phyloP scores from a whole-genome alignment of 1,140 invertebrate genomes.

The Macrocentrus cingulum region DNA sequence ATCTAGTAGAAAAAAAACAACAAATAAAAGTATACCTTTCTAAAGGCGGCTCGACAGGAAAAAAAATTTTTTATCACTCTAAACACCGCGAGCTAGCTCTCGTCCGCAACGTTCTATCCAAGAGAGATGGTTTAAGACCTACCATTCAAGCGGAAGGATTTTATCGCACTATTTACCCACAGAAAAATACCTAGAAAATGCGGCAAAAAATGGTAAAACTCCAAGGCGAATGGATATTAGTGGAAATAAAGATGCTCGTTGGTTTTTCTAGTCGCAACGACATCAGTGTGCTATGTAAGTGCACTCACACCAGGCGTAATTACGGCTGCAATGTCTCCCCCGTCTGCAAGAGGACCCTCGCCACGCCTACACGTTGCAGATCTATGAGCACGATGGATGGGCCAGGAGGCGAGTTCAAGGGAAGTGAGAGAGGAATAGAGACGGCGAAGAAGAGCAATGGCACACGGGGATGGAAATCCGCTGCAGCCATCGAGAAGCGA shows the following conservation, averaged over 20 bases:
- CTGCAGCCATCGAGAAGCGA: slow-evolving; percentile 28
- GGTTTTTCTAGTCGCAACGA: no score
- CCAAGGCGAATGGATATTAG: no score
- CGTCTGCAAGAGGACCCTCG: slow-evolving; percentile 23
- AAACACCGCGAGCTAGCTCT: no score
- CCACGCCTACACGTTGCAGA: slow-evolving; percentile 42
- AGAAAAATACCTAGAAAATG: background rate
- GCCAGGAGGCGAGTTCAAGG: slow-evolving; percentile 9
- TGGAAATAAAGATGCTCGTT: no score
- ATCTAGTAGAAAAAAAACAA: background rate
- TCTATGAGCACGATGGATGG: slow-evolving; percentile 48
- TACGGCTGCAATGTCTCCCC: slow-evolving; percentile 34
- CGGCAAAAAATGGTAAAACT: no score
- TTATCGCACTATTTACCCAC: background rate
- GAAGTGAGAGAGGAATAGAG: slow-evolving; percentile 13
- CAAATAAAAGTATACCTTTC: background rate
- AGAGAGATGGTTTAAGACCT: no score
- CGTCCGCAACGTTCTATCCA: no score
- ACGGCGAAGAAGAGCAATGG: slow-evolving; percentile 26
- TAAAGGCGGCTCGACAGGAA: background rate
- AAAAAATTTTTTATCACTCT: background rate
- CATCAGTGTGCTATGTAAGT: background rate
- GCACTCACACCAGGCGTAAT: slow-evolving; percentile 39
- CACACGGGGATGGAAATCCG: slow-evolving; percentile 40
- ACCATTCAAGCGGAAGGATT: background rate